Evolutionary conservation across 2,113 vertebrate genomes (phyloP).

Genomic region (Miniopterus natalensis): DNA sequence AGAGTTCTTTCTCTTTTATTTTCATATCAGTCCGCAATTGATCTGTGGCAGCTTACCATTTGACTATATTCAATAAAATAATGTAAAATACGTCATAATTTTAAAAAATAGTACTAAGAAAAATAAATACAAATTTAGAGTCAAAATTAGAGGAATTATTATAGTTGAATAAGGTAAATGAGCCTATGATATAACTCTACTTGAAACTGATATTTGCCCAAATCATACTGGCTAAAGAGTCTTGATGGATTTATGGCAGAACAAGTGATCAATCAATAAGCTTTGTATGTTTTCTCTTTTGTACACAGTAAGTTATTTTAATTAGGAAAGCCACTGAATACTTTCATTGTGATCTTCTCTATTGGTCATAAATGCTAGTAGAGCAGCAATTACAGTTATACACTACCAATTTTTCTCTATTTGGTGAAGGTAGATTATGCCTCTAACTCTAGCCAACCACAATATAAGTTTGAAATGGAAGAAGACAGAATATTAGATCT

Average conservation of each 20-base stretch:
- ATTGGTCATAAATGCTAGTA: neutral
- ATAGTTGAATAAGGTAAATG: neutral
- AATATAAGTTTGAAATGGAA: conserved; percentile 11
- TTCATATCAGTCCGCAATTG: neutral
- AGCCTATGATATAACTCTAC: neutral
- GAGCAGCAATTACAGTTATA: neutral
- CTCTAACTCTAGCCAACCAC: neutral
- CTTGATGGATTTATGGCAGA: neutral
- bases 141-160: neutral
- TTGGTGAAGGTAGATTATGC: neutral
- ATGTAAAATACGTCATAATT: neutral
- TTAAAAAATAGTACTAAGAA: neutral
- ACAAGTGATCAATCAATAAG: neutral
- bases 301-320: neutral
- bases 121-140: neutral
- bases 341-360: neutral
- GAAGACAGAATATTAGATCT: neutral
- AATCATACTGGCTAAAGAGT: neutral
- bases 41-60: neutral
- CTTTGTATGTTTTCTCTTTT: neutral
- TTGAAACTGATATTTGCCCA: conserved; percentile 1
- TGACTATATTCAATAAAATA: neutral
- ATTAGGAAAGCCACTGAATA: neutral
- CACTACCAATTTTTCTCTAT: neutral
- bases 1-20: neutral